Evolutionary conservation across 2,797 vertebrate species (phyloP).

Genomic region (Poeciliopsis turneri): DNA sequence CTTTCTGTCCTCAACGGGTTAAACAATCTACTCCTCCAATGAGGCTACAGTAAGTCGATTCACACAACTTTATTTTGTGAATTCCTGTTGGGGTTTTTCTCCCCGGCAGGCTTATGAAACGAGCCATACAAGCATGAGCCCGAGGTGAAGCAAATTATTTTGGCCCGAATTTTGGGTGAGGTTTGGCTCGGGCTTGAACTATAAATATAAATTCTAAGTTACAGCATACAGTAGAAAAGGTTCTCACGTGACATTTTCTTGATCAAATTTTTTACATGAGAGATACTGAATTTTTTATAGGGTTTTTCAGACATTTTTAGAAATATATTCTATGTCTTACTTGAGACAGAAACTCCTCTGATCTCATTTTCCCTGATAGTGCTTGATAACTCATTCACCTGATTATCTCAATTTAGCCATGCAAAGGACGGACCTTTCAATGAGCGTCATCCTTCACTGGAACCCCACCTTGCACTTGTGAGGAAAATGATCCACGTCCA

Average conservation of each 20-base stretch:
- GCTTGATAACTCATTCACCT: background rate
- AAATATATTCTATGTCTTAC: background rate
- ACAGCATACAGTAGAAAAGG: background rate
- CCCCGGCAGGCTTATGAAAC: too few relatives aligned
- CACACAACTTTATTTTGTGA: too few relatives aligned
- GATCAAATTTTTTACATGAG: background rate
- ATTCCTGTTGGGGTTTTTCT: too few relatives aligned
- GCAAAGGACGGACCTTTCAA: constrained; percentile 3
- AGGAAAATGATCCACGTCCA: background rate
- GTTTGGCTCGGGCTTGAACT: too few relatives aligned
- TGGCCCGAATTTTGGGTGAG: too few relatives aligned
- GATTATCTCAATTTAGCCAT: constrained; percentile 8
- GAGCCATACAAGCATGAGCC: too few relatives aligned
- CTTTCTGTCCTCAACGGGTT: too few relatives aligned
- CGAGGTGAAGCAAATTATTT: too few relatives aligned
- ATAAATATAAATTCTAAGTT: background rate
- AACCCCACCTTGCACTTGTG: too few relatives aligned
- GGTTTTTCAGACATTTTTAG: background rate
- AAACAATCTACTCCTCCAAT: too few relatives aligned
- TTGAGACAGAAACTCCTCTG: background rate
- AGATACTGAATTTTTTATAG: background rate
- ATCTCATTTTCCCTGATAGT: background rate
- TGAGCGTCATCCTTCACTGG: background rate
- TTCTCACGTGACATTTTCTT: background rate
- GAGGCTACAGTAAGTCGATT: too few relatives aligned